These are phyloP conservation scores for Eremophila alpestris DNA, from an alignment of 2,797 vertebrate genomes.

Conservation along the genomic window DNA sequence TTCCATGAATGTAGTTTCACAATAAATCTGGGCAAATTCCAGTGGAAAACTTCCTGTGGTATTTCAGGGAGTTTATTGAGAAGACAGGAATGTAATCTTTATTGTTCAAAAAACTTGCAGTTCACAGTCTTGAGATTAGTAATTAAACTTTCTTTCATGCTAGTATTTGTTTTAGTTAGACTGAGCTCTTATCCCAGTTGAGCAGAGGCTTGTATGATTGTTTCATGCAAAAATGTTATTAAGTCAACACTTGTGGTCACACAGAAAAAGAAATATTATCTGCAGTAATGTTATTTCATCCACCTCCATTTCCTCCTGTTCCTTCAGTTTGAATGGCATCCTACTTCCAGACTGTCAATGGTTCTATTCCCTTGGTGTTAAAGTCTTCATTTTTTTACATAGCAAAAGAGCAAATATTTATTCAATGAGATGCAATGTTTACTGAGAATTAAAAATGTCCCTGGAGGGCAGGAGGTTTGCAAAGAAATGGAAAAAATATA, in stretches of 20 bases:
- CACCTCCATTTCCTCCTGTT: background rate
- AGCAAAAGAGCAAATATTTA: background rate
- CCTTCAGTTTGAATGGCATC: background rate
- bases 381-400: background rate
- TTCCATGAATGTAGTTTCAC: background rate
- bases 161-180: background rate
- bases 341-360: background rate
- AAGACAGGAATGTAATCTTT: background rate
- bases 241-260: background rate
- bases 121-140: background rate
- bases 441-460: background rate
- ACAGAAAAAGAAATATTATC: background rate
- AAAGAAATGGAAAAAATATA: background rate
- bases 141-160: background rate
- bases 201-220: background rate
- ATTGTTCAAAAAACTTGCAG: background rate
- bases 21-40: background rate
- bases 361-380: background rate
- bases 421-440: background rate
- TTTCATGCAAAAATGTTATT: background rate
- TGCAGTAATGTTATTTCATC: background rate
- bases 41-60: background rate
- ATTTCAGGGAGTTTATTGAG: background rate
- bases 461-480: background rate
- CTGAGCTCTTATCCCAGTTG: background rate